A percentile compares a stretch with the other conserved stretches of the same genome.
Conservation (phyloP, 1,140 invertebrate genomes). For the Drosophila orosa region DNA sequence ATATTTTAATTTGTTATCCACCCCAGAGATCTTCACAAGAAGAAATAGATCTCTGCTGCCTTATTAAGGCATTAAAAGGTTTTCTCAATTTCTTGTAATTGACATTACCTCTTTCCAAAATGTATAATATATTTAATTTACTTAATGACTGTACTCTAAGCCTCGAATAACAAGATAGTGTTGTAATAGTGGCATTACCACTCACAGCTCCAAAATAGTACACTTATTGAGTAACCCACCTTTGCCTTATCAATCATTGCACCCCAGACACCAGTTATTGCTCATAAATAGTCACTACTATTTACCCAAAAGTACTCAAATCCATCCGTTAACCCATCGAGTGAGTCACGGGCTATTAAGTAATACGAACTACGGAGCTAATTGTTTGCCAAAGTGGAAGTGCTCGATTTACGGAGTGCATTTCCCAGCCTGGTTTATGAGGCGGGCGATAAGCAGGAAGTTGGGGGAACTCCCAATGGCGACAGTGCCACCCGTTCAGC, state of each 20-base stretch:
- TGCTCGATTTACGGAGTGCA: conserved; percentile 38
- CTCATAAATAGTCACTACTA: conserved; percentile 4
- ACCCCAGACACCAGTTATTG: conserved; percentile 14
- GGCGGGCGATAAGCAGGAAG: conserved; percentile 51
- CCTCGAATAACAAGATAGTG: background rate
- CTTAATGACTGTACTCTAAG: background rate
- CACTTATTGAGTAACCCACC: conserved; percentile 3
- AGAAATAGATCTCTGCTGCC: background rate
- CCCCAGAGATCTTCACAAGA: background rate
- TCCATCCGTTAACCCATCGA: background rate
- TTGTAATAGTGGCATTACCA: background rate
- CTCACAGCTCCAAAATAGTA: background rate
- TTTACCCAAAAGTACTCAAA: conserved; percentile 1
- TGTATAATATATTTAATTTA: background rate
- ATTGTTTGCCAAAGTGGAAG: conserved; percentile 32
- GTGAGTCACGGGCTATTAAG: conserved; percentile 37
- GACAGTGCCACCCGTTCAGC: conserved; percentile 34
- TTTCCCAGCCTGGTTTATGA: conserved; percentile 36
- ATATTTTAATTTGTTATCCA: background rate
- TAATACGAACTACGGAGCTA: conserved; percentile 16
- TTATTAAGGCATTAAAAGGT: background rate
- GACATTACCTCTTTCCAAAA: background rate
- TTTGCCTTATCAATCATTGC: conserved; percentile 23
- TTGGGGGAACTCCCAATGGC: conserved; percentile 2
- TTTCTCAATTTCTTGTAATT: no score